These are phyloP conservation scores for Macquaria ambigua DNA, from an alignment of 2,113 vertebrate genomes.

Conservation along the genomic window DNA sequence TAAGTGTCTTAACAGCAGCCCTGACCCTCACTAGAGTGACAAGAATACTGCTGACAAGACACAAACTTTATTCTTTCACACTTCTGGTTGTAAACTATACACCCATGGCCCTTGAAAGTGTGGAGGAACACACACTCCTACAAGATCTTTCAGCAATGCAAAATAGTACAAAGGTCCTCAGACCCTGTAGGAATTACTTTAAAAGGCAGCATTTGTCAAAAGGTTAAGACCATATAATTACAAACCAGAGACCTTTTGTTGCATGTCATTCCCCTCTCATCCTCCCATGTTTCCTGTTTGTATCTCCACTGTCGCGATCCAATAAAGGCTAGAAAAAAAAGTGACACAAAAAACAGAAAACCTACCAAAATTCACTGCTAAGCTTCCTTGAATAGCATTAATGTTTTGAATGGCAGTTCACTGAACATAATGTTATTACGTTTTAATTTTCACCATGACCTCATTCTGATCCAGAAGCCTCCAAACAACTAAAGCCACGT, in stretches of 20 bases:
- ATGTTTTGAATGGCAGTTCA: background rate
- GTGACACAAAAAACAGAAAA: background rate
- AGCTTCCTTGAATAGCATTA: no score
- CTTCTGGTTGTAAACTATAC: constrained; percentile 17
- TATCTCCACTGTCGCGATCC: background rate
- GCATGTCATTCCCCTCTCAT: background rate
- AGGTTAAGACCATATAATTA: background rate
- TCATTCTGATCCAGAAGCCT: background rate
- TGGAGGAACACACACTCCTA: background rate
- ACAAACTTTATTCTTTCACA: constrained; percentile 46
- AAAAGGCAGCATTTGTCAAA: background rate
- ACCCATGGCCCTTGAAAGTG: background rate
- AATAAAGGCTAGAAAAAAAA: background rate
- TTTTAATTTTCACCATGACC: background rate
- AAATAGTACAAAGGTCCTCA: background rate
- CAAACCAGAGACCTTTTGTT: background rate
- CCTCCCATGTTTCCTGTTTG: background rate
- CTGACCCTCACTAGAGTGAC: constrained; percentile 49
- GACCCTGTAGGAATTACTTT: background rate
- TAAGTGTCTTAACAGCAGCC: constrained; percentile 56
- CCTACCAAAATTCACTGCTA: background rate
- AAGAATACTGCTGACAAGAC: constrained; percentile 59
- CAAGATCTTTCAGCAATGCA: background rate
- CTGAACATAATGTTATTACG: no score
- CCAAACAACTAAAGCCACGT: background rate